phyloP scores from a whole-genome alignment of 2,113 vertebrate genomes.

The Phodopus roborovskii region DNA sequence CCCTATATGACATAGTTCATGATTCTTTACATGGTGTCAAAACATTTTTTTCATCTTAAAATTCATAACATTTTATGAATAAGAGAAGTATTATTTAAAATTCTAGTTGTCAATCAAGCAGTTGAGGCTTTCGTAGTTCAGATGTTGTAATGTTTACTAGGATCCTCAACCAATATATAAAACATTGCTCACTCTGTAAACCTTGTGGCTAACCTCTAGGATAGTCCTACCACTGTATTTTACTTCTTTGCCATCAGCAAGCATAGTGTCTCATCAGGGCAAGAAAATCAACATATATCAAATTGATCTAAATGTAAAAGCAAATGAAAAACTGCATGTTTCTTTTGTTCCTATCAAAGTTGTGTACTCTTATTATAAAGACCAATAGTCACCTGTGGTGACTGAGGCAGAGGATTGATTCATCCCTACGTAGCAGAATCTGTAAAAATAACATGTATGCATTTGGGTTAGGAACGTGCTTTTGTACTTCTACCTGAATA shows the following conservation, averaged over 20 bases:
- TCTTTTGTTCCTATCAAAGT: constrained; percentile 27
- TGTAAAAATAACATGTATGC: constrained; percentile 72
- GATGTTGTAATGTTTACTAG: constrained; percentile 54
- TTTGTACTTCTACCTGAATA: constrained; percentile 78
- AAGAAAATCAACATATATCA: constrained; percentile 61
- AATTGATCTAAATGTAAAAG: constrained; percentile 68
- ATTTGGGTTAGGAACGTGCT: constrained; percentile 78
- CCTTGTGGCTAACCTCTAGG: constrained; percentile 64
- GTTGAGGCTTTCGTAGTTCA: constrained; percentile 68
- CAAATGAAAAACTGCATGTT: constrained; percentile 70
- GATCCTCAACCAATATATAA: constrained; percentile 62
- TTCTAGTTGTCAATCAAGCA: constrained; percentile 53
- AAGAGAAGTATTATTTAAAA: constrained; percentile 68
- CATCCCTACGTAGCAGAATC: constrained; percentile 61
- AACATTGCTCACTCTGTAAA: constrained; percentile 59
- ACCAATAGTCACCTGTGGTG: constrained; percentile 52
- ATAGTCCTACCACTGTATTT: constrained; percentile 68
- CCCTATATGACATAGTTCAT: constrained; percentile 46
- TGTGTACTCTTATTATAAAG: constrained; percentile 63
- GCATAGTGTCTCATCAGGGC: constrained; percentile 63
- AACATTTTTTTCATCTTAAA: constrained; percentile 58
- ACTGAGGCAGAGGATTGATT: constrained; percentile 61
- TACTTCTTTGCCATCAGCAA: constrained; percentile 64
- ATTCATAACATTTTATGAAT: constrained; percentile 65
- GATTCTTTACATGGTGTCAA: constrained; percentile 62